A percentile compares a stretch with the other conserved stretches of the same genome.
phyloP scores from a whole-genome alignment of 2,888 invertebrate genomes.

The Tridacna crocea region DNA sequence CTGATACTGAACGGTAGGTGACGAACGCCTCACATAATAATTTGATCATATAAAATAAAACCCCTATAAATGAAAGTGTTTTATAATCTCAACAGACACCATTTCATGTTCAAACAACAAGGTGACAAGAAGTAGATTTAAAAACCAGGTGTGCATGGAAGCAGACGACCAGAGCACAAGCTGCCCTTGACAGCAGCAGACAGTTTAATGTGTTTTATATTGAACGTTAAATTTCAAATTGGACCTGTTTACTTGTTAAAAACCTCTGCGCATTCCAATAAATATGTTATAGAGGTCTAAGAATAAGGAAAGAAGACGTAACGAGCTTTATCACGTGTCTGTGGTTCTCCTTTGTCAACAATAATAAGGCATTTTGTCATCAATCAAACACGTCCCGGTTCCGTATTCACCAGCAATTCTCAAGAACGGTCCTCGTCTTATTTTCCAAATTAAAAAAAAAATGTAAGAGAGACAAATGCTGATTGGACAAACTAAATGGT shows the following conservation, averaged over 20 bases:
- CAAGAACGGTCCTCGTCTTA: too few species aligned
- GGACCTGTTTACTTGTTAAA: neutral
- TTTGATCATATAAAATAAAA: conserved; percentile 58
- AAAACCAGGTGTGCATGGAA: neutral
- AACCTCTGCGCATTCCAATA: neutral
- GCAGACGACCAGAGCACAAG: conserved; percentile 10
- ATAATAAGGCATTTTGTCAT: too few species aligned
- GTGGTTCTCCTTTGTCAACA: too few species aligned
- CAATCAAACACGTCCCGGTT: too few species aligned
- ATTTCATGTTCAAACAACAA: conserved; percentile 37
- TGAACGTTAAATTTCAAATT: conserved; percentile 13
- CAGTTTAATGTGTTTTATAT: conserved; percentile 19
- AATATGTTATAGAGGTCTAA: too few species aligned
- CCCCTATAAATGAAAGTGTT: conserved; percentile 53
- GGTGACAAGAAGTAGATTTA: neutral
- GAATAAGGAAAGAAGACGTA: too few species aligned
- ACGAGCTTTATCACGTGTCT: too few species aligned
- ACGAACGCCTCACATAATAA: conserved; percentile 49
- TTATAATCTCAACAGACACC: conserved; percentile 42
- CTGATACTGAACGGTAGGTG: too few species aligned
- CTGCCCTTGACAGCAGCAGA: neutral
- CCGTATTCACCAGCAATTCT: too few species aligned
- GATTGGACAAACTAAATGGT: too few species aligned
- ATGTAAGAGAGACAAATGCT: too few species aligned
- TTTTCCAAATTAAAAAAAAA: too few species aligned